Evolutionary conservation across 1,140 invertebrate genomes (phyloP).

Genomic region (Epicauta chinensis): DNA sequence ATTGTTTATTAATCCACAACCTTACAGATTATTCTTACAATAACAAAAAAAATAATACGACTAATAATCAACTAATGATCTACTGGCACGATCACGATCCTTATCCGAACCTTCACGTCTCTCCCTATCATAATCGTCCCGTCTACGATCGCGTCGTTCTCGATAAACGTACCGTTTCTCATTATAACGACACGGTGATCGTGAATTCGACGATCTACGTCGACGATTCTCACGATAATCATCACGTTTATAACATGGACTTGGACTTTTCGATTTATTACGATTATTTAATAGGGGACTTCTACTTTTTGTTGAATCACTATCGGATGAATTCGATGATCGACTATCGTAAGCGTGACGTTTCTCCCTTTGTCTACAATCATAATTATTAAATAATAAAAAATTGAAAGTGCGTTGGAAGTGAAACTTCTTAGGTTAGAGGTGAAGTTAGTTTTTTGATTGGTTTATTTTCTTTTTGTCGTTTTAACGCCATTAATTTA

Average conservation of each 20-base stretch:
- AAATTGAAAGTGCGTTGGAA: no score
- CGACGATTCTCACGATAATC: slow-evolving; percentile 12
- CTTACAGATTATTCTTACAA: not conserved
- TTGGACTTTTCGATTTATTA: slow-evolving; percentile 16
- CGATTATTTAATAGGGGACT: slow-evolving; percentile 14
- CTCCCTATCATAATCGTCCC: slow-evolving; percentile 20
- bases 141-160: slow-evolving; percentile 18
- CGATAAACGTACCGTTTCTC: slow-evolving; percentile 14
- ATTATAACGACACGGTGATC: slow-evolving; percentile 7
- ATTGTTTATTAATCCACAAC: not conserved
- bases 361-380: slow-evolving; percentile 38
- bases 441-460: no score
- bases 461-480: no score
- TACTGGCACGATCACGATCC: slow-evolving; percentile 9
- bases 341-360: slow-evolving; percentile 40
- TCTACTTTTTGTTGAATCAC: slow-evolving; percentile 19
- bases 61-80: slow-evolving; percentile 30
- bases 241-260: slow-evolving; percentile 20
- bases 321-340: slow-evolving; percentile 28
- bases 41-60: not conserved
- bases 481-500: no score
- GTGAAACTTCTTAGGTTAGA: no score
- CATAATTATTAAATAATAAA: slow-evolving; percentile 3
- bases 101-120: slow-evolving; percentile 7
- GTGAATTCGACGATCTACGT: slow-evolving; percentile 20